A percentile compares a stretch with the other conserved stretches of the same genome.
Evolutionary conservation across 2,888 invertebrate species (phyloP).

Genomic region (Ypsolopha scabrella): DNA sequence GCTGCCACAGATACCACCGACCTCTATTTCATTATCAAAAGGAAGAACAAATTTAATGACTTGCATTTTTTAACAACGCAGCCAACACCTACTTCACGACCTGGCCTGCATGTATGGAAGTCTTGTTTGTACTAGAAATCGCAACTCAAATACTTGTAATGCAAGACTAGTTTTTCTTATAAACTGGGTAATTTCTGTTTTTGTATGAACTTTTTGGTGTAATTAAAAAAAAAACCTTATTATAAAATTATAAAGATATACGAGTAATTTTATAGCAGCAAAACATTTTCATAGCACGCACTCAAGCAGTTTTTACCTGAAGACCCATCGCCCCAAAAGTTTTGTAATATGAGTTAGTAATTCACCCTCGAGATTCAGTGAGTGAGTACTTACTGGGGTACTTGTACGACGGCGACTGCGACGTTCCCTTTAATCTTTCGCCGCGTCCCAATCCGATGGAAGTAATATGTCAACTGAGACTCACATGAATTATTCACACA

Average conservation of each 20-base stretch:
- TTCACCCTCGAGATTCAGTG: not conserved
- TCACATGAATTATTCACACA: slow-evolving; percentile 49
- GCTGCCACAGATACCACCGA: slow-evolving; percentile 2
- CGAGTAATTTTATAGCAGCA: no score
- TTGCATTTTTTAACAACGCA: slow-evolving; percentile 1
- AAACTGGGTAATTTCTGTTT: no score
- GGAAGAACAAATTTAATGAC: slow-evolving; percentile 2
- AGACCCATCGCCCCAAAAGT: not conserved
- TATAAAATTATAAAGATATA: no score
- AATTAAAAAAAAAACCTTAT: no score
- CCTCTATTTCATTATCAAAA: not conserved
- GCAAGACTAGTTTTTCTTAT: no score
- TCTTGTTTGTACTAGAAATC: no score
- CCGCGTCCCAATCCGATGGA: slow-evolving; percentile 21
- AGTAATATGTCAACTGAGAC: slow-evolving; percentile 40
- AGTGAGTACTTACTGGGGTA: not conserved
- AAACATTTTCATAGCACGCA: no score
- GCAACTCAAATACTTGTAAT: no score
- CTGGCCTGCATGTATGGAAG: no score
- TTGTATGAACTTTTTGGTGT: no score
- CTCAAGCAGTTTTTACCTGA: no score
- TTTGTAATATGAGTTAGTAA: not conserved
- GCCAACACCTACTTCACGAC: not conserved
- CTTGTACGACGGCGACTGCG: not conserved
- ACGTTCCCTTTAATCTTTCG: slow-evolving; percentile 9